phyloP scores from a whole-genome alignment of 2,113 vertebrate species.

The Tricholaema leucomelas region DNA sequence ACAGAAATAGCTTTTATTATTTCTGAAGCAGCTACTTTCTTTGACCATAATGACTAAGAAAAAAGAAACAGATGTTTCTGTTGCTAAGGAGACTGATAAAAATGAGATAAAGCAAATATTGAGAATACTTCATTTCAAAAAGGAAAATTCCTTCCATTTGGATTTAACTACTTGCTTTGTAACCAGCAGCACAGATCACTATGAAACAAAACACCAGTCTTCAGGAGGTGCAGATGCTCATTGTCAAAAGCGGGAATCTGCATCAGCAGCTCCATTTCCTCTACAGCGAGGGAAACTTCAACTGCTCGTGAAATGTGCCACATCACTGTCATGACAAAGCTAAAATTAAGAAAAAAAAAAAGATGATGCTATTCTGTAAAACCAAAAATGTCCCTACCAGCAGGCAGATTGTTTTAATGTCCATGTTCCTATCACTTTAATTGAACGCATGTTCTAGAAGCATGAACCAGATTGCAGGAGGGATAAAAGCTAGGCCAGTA shows the following conservation, averaged over 20 bases:
- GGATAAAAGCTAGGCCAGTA: not conserved
- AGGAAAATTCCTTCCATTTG: conserved; percentile 60
- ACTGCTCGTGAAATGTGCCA: not conserved
- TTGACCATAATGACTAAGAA: conserved; percentile 78
- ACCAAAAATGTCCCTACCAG: not conserved
- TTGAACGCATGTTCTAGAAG: not conserved
- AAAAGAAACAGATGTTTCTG: conserved; percentile 81
- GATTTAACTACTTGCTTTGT: conserved; percentile 68
- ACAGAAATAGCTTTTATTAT: conserved; percentile 76
- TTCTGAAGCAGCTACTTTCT: conserved; percentile 78
- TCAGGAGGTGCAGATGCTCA: conserved; percentile 46
- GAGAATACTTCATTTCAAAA: conserved; percentile 47
- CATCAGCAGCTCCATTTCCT: not conserved
- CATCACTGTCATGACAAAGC: not conserved
- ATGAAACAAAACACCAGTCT: conserved; percentile 21
- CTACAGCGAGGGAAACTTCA: not conserved
- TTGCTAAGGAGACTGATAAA: conserved; percentile 74
- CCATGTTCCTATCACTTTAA: not conserved
- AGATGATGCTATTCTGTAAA: not conserved
- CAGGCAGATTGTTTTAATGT: not conserved
- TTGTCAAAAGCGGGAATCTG: not conserved
- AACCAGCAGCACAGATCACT: conserved; percentile 33
- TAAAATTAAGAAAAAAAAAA: not conserved
- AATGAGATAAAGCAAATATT: conserved; percentile 72
- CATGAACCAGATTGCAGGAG: not conserved